A percentile compares a stretch with the other conserved stretches of the same genome.
These are phyloP conservation scores for Eupithecia subfuscata DNA, from an alignment of 2,888 invertebrate species.

Conservation along the genomic window DNA sequence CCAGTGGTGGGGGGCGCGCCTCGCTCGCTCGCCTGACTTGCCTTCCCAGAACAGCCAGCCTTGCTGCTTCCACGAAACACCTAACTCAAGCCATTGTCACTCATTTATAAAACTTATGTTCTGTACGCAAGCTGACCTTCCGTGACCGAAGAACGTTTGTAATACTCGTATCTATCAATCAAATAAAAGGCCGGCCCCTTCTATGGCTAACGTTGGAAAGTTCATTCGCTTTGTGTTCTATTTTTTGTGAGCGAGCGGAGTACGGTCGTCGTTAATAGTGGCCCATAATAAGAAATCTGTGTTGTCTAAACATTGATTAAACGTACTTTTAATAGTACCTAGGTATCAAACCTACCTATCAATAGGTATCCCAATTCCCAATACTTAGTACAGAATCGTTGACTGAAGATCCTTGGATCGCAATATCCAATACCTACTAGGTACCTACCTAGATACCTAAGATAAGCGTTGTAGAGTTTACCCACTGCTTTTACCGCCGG, in stretches of 20 bases:
- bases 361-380: too few species aligned
- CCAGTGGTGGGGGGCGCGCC: slow-evolving; percentile 48
- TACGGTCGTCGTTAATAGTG: slow-evolving; percentile 32
- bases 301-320: background rate
- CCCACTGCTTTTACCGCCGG: too few species aligned
- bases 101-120: slow-evolving; percentile 80
- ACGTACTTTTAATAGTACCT: background rate
- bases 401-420: background rate
- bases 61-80: slow-evolving; percentile 76
- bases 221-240: slow-evolving; percentile 73
- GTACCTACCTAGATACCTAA: too few species aligned
- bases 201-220: slow-evolving; percentile 62
- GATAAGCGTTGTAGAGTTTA: too few species aligned
- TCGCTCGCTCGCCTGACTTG: slow-evolving; percentile 52
- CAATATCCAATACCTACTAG: background rate
- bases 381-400: background rate
- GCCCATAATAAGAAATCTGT: background rate
- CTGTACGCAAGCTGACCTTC: slow-evolving; percentile 61
- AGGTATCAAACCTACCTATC: too few species aligned
- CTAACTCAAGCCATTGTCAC: slow-evolving; percentile 79
- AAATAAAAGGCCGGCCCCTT: slow-evolving; percentile 55
- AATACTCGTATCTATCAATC: slow-evolving; percentile 63
- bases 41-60: slow-evolving; percentile 78
- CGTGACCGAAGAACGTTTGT: slow-evolving; percentile 53
- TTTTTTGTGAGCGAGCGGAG: slow-evolving; percentile 54